Percentiles rank a stretch among this genome's conserved stretches.
Evolutionary conservation across 1,140 invertebrate species (phyloP).

Genomic region (Anoplophora glabripennis): DNA sequence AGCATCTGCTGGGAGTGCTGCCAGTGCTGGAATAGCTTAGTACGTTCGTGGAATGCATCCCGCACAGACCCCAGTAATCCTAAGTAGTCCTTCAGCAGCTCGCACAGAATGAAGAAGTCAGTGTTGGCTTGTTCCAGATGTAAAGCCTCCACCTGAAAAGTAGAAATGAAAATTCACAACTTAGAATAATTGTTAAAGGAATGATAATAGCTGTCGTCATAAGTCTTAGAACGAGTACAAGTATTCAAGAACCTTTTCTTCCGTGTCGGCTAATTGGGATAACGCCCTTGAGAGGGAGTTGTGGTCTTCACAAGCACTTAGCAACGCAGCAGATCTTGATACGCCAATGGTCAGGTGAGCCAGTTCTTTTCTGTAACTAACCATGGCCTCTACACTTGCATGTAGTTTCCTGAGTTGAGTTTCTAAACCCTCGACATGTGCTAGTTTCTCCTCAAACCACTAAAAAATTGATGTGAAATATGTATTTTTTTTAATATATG

Average conservation of each 20-base stretch:
- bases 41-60: constrained; percentile 96
- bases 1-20: constrained; percentile 94
- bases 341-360: constrained; percentile 75
- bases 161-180: constrained; percentile 4
- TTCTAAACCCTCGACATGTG: constrained; percentile 90
- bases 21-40: constrained; percentile 97
- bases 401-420: constrained; percentile 85
- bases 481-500: not conserved
- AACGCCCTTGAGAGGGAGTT: constrained; percentile 87
- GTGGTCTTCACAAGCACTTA: constrained; percentile 94
- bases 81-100: constrained; percentile 95
- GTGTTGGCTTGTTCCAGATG: constrained; percentile 91
- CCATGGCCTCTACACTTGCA: constrained; percentile 83
- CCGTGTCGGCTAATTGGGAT: constrained; percentile 89
- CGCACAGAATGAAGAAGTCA: constrained; percentile 90
- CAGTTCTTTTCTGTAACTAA: constrained; percentile 83
- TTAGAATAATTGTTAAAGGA: not conserved
- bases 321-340: constrained; percentile 84
- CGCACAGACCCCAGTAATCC: constrained; percentile 90
- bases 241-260: constrained; percentile 65
- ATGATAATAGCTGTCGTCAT: not conserved
- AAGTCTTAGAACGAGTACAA: not conserved
- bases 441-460: constrained; percentile 98
- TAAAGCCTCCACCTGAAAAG: constrained; percentile 73
- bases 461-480: constrained; percentile 47